These are phyloP conservation scores for Benthosema pterotum DNA, from an alignment of 2,797 vertebrate genomes.

Conservation along the genomic window DNA sequence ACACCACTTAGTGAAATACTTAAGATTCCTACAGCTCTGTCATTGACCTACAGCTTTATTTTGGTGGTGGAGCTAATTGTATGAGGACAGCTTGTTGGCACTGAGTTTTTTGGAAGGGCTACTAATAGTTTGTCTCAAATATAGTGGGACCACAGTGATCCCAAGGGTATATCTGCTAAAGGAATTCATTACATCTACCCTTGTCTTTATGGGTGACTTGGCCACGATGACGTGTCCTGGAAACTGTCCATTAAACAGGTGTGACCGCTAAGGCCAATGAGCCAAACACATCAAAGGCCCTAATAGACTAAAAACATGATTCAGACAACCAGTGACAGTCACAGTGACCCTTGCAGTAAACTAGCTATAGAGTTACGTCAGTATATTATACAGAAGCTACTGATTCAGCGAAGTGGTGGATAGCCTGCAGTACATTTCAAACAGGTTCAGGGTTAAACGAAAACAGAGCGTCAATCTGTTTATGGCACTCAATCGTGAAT, in stretches of 20 bases:
- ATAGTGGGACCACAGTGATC: constrained; percentile 3
- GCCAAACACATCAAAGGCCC: constrained; percentile 54
- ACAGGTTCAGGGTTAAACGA: constrained; percentile 28
- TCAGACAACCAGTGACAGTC: constrained; percentile 25
- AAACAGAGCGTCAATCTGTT: constrained; percentile 61
- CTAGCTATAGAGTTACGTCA: constrained; percentile 35
- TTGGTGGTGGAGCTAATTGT: constrained; percentile 8
- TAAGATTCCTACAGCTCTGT: constrained; percentile 18
- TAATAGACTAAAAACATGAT: constrained; percentile 43
- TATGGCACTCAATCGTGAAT: constrained; percentile 48
- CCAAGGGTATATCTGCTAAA: constrained; percentile 24
- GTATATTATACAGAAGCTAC: constrained; percentile 33
- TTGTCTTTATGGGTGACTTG: constrained; percentile 45
- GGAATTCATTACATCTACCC: constrained; percentile 35
- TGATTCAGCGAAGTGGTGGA: constrained; percentile 38
- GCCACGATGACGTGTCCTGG: constrained; percentile 44
- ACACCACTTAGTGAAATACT: constrained; percentile 36
- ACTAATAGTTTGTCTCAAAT: constrained; percentile 2
- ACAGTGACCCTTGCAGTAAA: constrained; percentile 45
- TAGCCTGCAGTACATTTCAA: constrained; percentile 32
- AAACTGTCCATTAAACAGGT: constrained; percentile 50
- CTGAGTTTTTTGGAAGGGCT: constrained; percentile 15
- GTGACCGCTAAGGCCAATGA: constrained; percentile 40
- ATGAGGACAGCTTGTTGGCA: background rate
- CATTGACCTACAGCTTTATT: constrained; percentile 3